Percentiles rank a stretch among this genome's conserved stretches.
Evolutionary conservation across 2,888 invertebrate genomes (phyloP).

Genomic region (Cyclophora punctaria): DNA sequence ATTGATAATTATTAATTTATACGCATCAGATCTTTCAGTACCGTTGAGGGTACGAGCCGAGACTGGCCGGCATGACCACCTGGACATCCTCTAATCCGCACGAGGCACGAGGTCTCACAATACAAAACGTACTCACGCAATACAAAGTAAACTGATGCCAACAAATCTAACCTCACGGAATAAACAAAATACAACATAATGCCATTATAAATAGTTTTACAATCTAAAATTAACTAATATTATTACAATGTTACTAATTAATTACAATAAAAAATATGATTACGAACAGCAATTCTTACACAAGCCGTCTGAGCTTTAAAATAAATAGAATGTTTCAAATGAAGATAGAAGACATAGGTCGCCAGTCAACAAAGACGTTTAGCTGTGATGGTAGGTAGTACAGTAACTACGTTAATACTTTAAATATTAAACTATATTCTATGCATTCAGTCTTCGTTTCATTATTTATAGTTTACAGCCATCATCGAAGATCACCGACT

Average conservation of each 20-base stretch:
- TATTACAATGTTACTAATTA: constrained; percentile 7
- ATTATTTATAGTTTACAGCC: constrained; percentile 62
- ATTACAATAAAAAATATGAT: constrained; percentile 7
- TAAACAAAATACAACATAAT: constrained; percentile 10
- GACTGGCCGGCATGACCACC: neutral
- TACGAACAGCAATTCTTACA: constrained; percentile 5
- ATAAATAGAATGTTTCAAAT: constrained; percentile 19
- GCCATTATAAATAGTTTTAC: constrained; percentile 4
- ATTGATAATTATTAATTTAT: no score
- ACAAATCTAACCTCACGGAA: constrained; percentile 16
- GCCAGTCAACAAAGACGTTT: constrained; percentile 39
- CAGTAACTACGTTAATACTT: constrained; percentile 57
- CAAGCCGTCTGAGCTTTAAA: constrained; percentile 14
- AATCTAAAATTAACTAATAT: constrained; percentile 15
- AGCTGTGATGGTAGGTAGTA: constrained; percentile 52
- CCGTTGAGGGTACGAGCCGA: neutral
- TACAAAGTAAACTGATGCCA: neutral
- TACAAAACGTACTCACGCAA: neutral
- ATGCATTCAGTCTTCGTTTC: constrained; percentile 71
- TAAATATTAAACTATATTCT: constrained; percentile 66
- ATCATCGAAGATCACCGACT: constrained; percentile 47
- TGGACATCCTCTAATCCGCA: neutral
- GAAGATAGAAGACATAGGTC: constrained; percentile 12
- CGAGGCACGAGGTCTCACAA: neutral
- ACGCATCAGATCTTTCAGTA: neutral